Percentiles rank a stretch among this genome's conserved stretches.
Evolutionary conservation across 2,888 invertebrate species (phyloP).

Genomic region (Platycheirus rosarum): DNA sequence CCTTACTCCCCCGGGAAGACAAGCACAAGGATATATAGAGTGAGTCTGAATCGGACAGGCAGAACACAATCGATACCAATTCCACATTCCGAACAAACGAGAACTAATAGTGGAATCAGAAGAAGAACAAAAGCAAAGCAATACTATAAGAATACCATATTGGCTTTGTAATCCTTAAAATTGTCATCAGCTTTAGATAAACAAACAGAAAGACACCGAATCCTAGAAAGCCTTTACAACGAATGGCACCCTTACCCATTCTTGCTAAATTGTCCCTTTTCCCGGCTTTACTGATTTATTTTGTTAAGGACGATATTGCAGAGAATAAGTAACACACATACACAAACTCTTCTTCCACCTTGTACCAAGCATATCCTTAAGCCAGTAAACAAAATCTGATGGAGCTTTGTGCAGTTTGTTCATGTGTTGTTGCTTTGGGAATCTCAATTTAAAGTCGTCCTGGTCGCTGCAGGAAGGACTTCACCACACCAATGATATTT

Average conservation of each 20-base stretch:
- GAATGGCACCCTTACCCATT: conserved; percentile 11
- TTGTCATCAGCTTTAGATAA: conserved; percentile 71
- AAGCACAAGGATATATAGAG: neutral
- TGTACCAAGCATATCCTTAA: conserved; percentile 11
- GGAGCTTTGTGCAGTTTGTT: conserved; percentile 35
- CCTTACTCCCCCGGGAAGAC: neutral
- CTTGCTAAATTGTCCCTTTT: neutral
- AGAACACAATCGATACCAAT: conserved; percentile 59
- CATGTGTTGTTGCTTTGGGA: conserved; percentile 17
- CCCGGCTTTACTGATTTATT: conserved; percentile 12
- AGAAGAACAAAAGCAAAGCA: conserved; percentile 39
- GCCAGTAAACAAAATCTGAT: conserved; percentile 57
- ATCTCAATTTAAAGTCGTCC: conserved; percentile 22
- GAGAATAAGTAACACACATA: conserved; percentile 44
- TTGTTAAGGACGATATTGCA: conserved; percentile 48
- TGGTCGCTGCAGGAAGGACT: conserved; percentile 3
- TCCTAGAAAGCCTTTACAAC: no score
- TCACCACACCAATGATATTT: conserved; percentile 28
- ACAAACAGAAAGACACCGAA: conserved; percentile 46
- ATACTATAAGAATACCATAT: conserved; percentile 56
- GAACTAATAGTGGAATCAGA: conserved; percentile 53
- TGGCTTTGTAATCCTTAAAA: conserved; percentile 67
- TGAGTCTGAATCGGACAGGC: neutral
- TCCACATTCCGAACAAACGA: conserved; percentile 59
- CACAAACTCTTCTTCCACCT: neutral